These are phyloP conservation scores for Leguminivora glycinivorella DNA, from an alignment of 1,140 invertebrate genomes.

Conservation along the genomic window DNA sequence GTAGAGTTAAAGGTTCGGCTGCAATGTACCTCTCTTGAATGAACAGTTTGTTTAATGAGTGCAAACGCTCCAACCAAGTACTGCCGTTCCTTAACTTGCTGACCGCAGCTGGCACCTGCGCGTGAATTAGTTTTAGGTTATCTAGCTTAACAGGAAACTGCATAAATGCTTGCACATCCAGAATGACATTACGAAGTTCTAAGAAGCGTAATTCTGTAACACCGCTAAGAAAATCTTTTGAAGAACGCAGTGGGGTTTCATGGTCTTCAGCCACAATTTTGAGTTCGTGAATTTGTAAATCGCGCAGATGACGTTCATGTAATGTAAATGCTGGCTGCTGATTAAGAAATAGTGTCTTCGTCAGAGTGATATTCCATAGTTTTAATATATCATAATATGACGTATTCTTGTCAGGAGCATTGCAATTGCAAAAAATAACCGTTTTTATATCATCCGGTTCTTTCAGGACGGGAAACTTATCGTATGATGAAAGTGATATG, in stretches of 20 bases:
- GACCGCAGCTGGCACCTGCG: not conserved
- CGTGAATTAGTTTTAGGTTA: not conserved
- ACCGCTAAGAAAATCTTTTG: not conserved
- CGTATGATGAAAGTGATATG: not conserved
- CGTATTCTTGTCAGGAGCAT: not conserved
- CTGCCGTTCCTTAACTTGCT: not conserved
- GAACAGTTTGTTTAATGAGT: not conserved
- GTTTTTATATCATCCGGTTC: not conserved
- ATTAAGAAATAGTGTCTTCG: not conserved
- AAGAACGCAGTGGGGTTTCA: not conserved
- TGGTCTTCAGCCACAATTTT: not conserved
- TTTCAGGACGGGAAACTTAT: not conserved
- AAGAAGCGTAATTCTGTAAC: not conserved
- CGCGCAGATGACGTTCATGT: not conserved
- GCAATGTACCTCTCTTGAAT: not conserved
- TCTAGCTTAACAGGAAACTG: not conserved
- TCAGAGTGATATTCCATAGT: not conserved
- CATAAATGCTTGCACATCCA: not conserved
- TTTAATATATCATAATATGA: not conserved
- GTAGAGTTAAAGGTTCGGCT: not conserved
- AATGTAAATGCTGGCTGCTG: not conserved
- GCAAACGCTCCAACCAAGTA: not conserved
- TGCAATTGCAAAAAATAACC: not conserved
- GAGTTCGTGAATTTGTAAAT: not conserved
- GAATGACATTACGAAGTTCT: not conserved